Evolutionary conservation across 92 coral and sea anemone species (phyloP), one percentile per base, ranked within the genome.

Genomic region (Hydrozoanthus gracilis): DNA sequence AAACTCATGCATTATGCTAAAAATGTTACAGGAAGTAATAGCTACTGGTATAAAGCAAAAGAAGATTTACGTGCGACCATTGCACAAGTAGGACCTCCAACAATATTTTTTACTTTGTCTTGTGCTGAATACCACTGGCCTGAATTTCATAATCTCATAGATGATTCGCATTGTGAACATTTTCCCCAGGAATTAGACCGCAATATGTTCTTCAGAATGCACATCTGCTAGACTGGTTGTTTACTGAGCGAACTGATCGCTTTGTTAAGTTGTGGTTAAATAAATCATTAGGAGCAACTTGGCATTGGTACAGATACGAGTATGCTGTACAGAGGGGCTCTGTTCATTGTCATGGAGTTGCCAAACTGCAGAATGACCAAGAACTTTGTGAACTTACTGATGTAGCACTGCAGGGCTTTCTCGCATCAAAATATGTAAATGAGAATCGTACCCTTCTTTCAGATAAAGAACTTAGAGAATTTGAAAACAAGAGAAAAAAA

Each of bases 241-340:
- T 27, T 27, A 27, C 39, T 27, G 39, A 27, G 39, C 39, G 39
- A 27, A 78, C 83, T 49, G 83, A 52, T 50, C 83, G 83, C 13
- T 78, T 78, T 51, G 83, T 78, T 39, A 78, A 78, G 83, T 78
- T 27, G 76, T 78, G 83, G 84, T 79, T 79, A 49, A 52, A 79
- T 20, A 55, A 79, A 58, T 79, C 84, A 60, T 20, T 79, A 79
- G 51, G 60, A 79, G 55, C 72, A 79, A 46, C 87, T 44, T 27
- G 39, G 39, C 39, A 27, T 27, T 27, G 39, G 39, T 27, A 27
- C 39, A 27, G 39, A 27, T 27, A 27, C 39, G 39, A 27, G 39
- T 27, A 27, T 27, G 39, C 39, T 27, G 39, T 27, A 27, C 39
- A 27, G 39, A 27, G 39, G 39, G 39, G 39, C 39, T 27, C 39